Evolutionary conservation across 2,797 vertebrate genomes (phyloP).

Genomic region (Syndactyla subalaris): DNA sequence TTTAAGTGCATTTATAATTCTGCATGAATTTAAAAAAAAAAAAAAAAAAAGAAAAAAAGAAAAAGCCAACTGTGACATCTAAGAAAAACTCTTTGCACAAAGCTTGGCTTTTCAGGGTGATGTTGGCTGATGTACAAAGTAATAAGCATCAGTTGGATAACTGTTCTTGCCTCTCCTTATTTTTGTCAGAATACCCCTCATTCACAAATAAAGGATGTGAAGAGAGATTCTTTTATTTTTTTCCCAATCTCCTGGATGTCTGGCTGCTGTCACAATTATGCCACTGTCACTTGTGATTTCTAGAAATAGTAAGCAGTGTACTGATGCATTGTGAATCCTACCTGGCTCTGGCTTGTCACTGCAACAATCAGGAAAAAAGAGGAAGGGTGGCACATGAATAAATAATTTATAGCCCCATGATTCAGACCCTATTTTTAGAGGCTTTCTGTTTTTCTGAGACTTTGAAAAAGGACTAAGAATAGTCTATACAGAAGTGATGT

Average conservation of each 20-base stretch:
- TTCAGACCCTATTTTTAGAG: constrained; percentile 45
- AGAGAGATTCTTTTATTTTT: background rate
- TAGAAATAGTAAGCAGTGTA: constrained; percentile 1
- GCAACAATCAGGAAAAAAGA: background rate
- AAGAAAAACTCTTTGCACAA: background rate
- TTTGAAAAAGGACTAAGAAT: constrained; percentile 32
- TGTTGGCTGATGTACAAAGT: background rate
- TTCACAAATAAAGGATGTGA: background rate
- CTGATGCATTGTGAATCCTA: background rate
- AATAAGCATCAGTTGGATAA: background rate
- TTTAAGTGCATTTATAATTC: background rate
- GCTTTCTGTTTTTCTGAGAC: background rate
- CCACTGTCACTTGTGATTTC: background rate
- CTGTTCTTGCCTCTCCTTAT: background rate
- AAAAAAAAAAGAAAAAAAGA: background rate
- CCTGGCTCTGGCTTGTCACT: background rate
- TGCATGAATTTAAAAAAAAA: background rate
- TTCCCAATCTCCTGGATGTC: background rate
- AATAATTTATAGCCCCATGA: constrained; percentile 27
- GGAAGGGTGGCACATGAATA: constrained; percentile 23
- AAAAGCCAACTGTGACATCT: background rate
- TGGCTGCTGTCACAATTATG: background rate
- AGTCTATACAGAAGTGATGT: background rate
- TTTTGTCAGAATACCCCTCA: background rate
- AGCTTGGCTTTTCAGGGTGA: background rate